Evolutionary conservation across 2,888 invertebrate species (phyloP).

Genomic region (Lumbricus terrestris): DNA sequence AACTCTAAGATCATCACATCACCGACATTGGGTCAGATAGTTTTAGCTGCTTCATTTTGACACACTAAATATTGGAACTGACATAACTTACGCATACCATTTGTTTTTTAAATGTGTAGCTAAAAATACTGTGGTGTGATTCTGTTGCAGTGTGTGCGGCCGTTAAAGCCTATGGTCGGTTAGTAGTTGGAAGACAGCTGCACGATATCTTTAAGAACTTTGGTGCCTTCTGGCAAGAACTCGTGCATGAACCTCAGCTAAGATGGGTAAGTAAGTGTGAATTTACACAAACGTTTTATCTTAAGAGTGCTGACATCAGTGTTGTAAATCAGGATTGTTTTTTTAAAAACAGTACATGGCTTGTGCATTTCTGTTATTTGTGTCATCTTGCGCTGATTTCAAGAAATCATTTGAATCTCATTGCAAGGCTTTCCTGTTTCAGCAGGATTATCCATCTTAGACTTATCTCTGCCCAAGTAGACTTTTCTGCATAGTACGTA

Average conservation of each 20-base stretch:
- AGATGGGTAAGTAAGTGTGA: slow-evolving; percentile 72
- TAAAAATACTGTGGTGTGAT: background rate
- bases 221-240: slow-evolving; percentile 74
- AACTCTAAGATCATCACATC: background rate
- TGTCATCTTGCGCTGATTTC: too few species aligned
- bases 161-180: slow-evolving; percentile 70
- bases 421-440: too few species aligned
- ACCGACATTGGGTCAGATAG: background rate
- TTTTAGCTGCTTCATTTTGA: background rate
- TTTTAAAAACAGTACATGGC: too few species aligned
- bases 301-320: background rate
- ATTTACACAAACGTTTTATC: background rate
- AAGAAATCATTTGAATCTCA: too few species aligned
- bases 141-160: slow-evolving; percentile 69
- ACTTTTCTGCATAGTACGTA: too few species aligned
- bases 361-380: too few species aligned
- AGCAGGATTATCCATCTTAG: too few species aligned
- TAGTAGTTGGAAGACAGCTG: slow-evolving; percentile 70
- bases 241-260: slow-evolving; percentile 84
- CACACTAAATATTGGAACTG: background rate
- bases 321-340: too few species aligned
- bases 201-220: slow-evolving; percentile 76
- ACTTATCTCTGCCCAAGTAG: too few species aligned
- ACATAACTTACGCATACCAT: background rate
- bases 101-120: background rate